Evolutionary conservation across 2,888 invertebrate species (phyloP).

Genomic region (Mimachlamys varia): DNA sequence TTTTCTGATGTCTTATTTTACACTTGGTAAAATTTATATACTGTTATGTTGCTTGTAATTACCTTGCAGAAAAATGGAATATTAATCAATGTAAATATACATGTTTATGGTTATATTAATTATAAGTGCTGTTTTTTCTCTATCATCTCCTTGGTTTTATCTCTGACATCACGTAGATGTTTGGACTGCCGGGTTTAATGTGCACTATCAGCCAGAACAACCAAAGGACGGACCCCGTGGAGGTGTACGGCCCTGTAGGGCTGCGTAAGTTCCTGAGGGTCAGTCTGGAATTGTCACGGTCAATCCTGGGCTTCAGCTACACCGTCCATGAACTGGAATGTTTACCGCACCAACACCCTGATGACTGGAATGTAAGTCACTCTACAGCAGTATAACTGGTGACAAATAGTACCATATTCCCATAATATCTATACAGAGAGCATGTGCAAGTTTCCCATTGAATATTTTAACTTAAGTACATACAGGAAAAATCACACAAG

Average conservation of each 20-base stretch:
- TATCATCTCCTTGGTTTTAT: not conserved
- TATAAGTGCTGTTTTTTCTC: too few relatives aligned
- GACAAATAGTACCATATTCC: not conserved
- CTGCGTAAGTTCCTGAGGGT: constrained; percentile 78
- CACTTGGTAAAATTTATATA: too few relatives aligned
- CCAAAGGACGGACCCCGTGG: constrained; percentile 70
- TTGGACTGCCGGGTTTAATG: constrained; percentile 81
- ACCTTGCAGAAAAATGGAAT: too few relatives aligned
- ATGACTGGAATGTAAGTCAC: constrained; percentile 40
- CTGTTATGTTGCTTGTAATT: too few relatives aligned
- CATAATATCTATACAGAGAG: too few relatives aligned
- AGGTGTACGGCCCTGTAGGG: constrained; percentile 82
- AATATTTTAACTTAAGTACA: too few relatives aligned
- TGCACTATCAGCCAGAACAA: constrained; percentile 80
- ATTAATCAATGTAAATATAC: too few relatives aligned
- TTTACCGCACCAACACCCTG: constrained; percentile 40
- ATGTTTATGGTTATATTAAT: too few relatives aligned
- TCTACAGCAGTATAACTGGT: not conserved
- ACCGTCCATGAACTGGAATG: constrained; percentile 79
- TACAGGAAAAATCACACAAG: too few relatives aligned
- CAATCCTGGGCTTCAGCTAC: constrained; percentile 77
- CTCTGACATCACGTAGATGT: constrained; percentile 72
- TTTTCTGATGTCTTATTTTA: too few relatives aligned
- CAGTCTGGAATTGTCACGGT: constrained; percentile 76
- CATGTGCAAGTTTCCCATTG: too few relatives aligned